These are phyloP conservation scores for Flexamia atlantica DNA, from an alignment of 2,888 invertebrate genomes.

Conservation along the genomic window DNA sequence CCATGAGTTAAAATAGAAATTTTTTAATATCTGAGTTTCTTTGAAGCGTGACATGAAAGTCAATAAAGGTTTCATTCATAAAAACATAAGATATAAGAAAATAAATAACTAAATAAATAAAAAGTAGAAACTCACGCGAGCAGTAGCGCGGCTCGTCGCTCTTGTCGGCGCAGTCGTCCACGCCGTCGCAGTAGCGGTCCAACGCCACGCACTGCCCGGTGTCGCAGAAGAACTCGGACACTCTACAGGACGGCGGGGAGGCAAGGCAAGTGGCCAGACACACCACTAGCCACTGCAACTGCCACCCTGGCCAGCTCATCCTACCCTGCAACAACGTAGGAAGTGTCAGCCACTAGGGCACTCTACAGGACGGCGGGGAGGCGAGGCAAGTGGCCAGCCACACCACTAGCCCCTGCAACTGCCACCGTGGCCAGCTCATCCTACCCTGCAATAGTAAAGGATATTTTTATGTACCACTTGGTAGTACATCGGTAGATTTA, in stretches of 20 bases:
- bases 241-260: constrained; percentile 74
- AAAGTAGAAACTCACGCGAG: constrained; percentile 90
- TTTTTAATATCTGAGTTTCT: too few species aligned
- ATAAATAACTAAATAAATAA: too few species aligned
- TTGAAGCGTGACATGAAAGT: too few species aligned
- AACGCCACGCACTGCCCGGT: constrained; percentile 83
- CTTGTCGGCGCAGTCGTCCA: constrained; percentile 87
- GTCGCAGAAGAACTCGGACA: constrained; percentile 81
- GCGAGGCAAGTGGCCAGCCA: constrained; percentile 50
- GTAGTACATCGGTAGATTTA: too few species aligned
- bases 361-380: constrained; percentile 74
- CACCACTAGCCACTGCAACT: constrained; percentile 52
- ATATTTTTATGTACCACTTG: too few species aligned
- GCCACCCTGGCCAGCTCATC: constrained; percentile 49
- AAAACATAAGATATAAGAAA: too few species aligned
- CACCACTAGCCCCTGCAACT: constrained; percentile 47
- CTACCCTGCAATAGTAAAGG: background rate
- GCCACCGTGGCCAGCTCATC: constrained; percentile 37
- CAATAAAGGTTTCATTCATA: too few species aligned
- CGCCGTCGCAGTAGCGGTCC: constrained; percentile 87
- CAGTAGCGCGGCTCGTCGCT: constrained; percentile 87
- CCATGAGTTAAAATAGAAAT: too few species aligned
- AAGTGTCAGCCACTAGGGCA: constrained; percentile 77
- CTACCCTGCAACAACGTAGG: constrained; percentile 23
- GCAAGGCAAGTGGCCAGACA: constrained; percentile 50